Conservation (phyloP, 23 tunicate genomes). For the Clavelina lepadiformis region DNA sequence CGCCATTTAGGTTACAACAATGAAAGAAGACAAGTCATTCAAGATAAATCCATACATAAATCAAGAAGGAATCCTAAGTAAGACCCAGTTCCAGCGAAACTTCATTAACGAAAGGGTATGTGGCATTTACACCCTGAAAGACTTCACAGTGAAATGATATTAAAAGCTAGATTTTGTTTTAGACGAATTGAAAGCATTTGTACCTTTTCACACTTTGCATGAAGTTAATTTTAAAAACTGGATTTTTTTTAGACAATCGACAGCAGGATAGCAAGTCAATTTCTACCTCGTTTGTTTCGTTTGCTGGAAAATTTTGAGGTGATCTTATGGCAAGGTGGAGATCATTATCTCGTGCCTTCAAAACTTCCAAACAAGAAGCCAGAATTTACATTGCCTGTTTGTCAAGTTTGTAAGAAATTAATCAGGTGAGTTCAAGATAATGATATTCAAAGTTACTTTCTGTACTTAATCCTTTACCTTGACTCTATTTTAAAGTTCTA, state of each 20-base stretch:
- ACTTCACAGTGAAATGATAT: too few relatives aligned
- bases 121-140: not conserved
- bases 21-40: constrained; percentile 27
- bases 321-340: constrained; percentile 33
- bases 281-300: constrained; percentile 38
- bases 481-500: too few relatives aligned
- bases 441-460: too few relatives aligned
- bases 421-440: constrained; percentile 2
- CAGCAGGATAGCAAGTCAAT: constrained; percentile 10
- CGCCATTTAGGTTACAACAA: constrained; percentile 36
- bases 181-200: too few relatives aligned
- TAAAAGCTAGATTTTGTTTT: too few relatives aligned
- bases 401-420: not conserved
- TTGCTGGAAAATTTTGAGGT: constrained; percentile 56
- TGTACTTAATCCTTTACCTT: too few relatives aligned
- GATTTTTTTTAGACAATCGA: too few relatives aligned
- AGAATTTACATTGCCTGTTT: constrained; percentile 2
- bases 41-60: constrained; percentile 40
- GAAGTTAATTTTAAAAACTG: too few relatives aligned
- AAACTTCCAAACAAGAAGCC: constrained; percentile 33
- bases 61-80: constrained; percentile 38
- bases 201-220: too few relatives aligned
- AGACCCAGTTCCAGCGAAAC: constrained; percentile 11
- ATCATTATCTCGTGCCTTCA: constrained; percentile 44
- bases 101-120: constrained; percentile 5